Conservation (phyloP, 2,888 invertebrate species). For the Xestia sexstrigata region DNA sequence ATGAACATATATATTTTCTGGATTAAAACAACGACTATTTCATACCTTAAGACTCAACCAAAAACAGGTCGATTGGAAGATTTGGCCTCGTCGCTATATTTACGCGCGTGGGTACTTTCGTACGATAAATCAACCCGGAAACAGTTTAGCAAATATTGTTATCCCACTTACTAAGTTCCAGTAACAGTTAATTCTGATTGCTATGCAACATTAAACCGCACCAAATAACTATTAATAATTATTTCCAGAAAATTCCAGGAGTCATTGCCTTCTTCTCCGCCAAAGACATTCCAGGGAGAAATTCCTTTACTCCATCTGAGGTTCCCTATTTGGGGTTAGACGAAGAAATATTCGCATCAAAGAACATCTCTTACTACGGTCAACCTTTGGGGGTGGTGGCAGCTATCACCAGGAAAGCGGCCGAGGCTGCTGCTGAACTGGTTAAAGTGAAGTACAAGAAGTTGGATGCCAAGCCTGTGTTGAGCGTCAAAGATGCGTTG, state of each 20-base stretch:
- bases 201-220: background rate
- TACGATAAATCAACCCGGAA: background rate
- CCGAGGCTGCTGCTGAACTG: conserved; percentile 75
- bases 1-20: too few relatives aligned
- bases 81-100: background rate
- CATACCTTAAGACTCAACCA: too few relatives aligned
- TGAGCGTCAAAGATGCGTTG: conserved; percentile 88
- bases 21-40: too few relatives aligned
- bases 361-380: conserved; percentile 91
- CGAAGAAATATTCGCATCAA: conserved; percentile 90
- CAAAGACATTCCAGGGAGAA: conserved; percentile 93
- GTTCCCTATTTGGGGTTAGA: conserved; percentile 78
- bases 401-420: conserved; percentile 90
- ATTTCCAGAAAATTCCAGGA: conserved; percentile 91
- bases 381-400: conserved; percentile 94
- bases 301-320: conserved; percentile 88
- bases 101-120: background rate
- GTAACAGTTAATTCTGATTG: background rate
- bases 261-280: conserved; percentile 92
- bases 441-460: conserved; percentile 90
- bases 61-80: too few relatives aligned
- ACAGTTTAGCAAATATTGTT: background rate
- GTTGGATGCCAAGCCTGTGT: conserved; percentile 81
- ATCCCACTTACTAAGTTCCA: background rate
- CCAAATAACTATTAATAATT: background rate